phyloP scores from a whole-genome alignment of 2,797 vertebrate species.

The Arvicola amphibius region DNA sequence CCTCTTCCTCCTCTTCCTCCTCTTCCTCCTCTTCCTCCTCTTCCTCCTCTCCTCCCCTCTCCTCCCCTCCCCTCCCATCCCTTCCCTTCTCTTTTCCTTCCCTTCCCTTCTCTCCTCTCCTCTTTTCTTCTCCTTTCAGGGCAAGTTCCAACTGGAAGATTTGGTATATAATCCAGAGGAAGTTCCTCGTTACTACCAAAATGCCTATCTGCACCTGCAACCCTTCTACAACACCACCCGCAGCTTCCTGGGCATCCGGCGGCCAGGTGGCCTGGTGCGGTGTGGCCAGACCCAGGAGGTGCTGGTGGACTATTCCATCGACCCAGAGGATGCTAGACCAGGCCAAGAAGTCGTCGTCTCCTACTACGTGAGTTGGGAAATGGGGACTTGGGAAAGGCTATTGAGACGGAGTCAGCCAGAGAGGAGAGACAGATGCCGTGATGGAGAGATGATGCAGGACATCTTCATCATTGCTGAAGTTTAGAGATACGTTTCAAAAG shows the following conservation, averaged over 20 bases:
- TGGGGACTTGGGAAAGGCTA: neutral
- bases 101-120: fast-evolving
- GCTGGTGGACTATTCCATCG: slow-evolving; percentile 82
- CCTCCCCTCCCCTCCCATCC: fast-evolving
- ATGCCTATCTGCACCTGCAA: slow-evolving; percentile 71
- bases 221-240: slow-evolving; percentile 84
- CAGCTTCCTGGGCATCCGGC: slow-evolving; percentile 83
- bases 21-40: neutral
- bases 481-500: neutral
- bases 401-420: neutral
- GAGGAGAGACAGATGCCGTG: neutral
- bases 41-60: no score
- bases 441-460: neutral
- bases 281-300: slow-evolving; percentile 80
- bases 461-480: neutral
- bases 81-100: no score
- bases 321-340: slow-evolving; percentile 68
- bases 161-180: neutral
- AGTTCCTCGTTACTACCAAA: neutral
- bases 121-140: slow-evolving; percentile 68
- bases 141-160: slow-evolving; percentile 80
- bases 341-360: slow-evolving; percentile 81
- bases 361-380: slow-evolving; percentile 82
- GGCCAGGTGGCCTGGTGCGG: slow-evolving; percentile 39
- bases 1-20: neutral